These are phyloP conservation scores for Uropetala carovei DNA, from an alignment of 2,888 invertebrate genomes.

Conservation along the genomic window DNA sequence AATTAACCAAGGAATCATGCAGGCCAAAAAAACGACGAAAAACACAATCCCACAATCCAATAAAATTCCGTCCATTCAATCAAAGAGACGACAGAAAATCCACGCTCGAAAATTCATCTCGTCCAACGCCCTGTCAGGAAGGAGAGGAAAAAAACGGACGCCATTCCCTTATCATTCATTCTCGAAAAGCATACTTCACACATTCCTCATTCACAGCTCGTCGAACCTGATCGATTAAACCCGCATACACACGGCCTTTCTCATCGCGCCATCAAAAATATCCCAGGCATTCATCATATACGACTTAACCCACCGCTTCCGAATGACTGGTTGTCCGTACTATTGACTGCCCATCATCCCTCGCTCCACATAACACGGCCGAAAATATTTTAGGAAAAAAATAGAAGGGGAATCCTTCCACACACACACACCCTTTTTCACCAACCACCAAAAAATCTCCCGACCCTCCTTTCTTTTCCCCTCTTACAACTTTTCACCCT, in stretches of 20 bases:
- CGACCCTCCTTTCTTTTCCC: neutral
- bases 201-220: conserved; percentile 48
- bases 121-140: neutral
- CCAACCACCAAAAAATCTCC: neutral
- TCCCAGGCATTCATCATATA: conserved; percentile 35
- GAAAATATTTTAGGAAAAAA: neutral
- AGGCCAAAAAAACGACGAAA: neutral
- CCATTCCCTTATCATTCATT: conserved; percentile 5
- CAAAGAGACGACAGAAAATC: neutral
- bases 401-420: too few species aligned
- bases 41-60: neutral
- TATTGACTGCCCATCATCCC: conserved; percentile 22
- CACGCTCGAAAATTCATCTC: conserved; percentile 17
- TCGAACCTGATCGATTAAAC: conserved; percentile 45
- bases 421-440: neutral
- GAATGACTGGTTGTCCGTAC: neutral
- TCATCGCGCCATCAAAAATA: conserved; percentile 1
- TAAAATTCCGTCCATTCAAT: conserved; percentile 6
- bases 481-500: neutral
- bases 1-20: neutral
- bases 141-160: neutral
- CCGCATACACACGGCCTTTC: neutral
- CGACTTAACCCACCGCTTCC: conserved; percentile 33
- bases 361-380: conserved; percentile 14
- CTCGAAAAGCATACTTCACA: conserved; percentile 36